phyloP scores from a whole-genome alignment of 2,888 invertebrate species.

The Pyrrhosoma nymphula region DNA sequence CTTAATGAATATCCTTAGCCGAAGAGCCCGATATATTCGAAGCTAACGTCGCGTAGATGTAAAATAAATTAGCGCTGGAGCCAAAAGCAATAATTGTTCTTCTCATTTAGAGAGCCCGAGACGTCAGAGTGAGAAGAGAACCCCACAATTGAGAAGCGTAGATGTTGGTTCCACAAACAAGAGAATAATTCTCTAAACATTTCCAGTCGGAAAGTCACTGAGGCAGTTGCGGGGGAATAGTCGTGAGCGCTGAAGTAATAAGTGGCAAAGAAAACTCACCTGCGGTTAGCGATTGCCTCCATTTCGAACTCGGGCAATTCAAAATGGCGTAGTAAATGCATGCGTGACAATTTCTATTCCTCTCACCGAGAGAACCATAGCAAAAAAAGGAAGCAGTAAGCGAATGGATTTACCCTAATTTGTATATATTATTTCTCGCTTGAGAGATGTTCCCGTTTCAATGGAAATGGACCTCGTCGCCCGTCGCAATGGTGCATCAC shows the following conservation, averaged over 20 bases:
- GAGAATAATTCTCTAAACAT: background rate
- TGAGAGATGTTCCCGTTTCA: background rate
- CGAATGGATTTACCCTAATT: background rate
- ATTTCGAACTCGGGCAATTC: background rate
- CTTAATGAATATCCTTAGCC: background rate
- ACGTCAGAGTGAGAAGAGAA: background rate
- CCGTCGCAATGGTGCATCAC: conserved; percentile 48
- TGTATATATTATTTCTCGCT: conserved; percentile 5
- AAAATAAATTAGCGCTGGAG: background rate
- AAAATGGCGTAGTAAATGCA: background rate
- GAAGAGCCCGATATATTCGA: background rate
- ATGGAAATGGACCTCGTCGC: background rate
- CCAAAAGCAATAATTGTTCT: background rate
- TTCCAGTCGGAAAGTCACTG: background rate
- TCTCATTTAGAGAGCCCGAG: background rate
- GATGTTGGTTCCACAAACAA: too few species aligned
- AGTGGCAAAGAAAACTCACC: background rate
- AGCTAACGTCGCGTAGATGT: background rate
- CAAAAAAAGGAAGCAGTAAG: background rate
- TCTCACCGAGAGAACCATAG: background rate
- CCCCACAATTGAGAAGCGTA: background rate
- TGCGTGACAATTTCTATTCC: background rate
- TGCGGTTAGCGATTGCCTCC: background rate
- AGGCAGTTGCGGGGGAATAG: background rate
- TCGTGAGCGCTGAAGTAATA: background rate